Evolutionary conservation across 2,113 vertebrate species (phyloP).

Genomic region (Psittacula cyanocephala): DNA sequence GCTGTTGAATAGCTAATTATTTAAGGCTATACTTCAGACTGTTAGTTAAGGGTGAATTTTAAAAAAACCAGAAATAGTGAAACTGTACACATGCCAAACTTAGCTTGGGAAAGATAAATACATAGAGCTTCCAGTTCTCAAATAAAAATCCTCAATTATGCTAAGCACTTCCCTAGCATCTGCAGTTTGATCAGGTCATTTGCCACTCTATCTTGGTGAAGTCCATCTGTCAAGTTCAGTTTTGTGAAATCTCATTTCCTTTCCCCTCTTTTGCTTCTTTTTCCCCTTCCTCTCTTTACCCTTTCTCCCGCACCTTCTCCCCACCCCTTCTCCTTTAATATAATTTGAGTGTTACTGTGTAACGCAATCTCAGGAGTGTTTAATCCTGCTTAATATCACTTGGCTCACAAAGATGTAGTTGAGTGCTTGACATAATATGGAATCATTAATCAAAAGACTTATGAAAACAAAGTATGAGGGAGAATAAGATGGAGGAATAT

Average conservation of each 20-base stretch:
- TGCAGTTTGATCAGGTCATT: background rate
- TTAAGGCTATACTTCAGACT: background rate
- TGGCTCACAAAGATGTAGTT: background rate
- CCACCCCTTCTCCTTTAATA: background rate
- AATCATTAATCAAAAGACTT: background rate
- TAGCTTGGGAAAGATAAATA: background rate
- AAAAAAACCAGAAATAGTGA: background rate
- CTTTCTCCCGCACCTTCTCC: background rate
- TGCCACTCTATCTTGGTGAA: background rate
- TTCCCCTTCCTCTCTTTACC: background rate
- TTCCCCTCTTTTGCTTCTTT: background rate
- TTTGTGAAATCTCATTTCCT: slow-evolving; percentile 6
- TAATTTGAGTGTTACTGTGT: background rate
- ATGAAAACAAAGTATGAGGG: background rate
- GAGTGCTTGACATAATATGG: background rate
- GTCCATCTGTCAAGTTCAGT: background rate
- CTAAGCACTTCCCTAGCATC: background rate
- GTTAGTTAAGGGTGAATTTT: background rate
- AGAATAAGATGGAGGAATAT: background rate
- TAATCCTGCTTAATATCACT: slow-evolving; percentile 35
- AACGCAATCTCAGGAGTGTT: background rate
- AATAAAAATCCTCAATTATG: background rate
- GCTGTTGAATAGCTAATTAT: background rate
- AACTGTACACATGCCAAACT: background rate
- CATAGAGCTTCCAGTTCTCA: background rate